Base-by-base conservation (phyloP, 2,888 invertebrate species). In the Bembecia ichneumoniformis region DNA sequence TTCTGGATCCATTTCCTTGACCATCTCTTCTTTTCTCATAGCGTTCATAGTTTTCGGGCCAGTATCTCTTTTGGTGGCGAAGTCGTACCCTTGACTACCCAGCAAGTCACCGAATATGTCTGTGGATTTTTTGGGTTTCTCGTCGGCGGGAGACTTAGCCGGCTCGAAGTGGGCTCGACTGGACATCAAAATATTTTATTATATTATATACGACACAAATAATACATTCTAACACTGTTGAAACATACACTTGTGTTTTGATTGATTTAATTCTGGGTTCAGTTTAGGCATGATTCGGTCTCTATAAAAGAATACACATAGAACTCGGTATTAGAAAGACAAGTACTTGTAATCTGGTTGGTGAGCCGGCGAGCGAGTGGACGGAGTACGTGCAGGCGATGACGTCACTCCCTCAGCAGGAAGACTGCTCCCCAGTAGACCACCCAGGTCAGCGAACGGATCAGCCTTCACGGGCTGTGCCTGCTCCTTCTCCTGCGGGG, bases 51-150 rank as follows among this genome's bases (percentile, higher is more conserved):
- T 96, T 59, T 91, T 90, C 0, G 97, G 96, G 1, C 93, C 94
- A 43, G 91, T 87, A 54, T 92, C 91, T 63, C 92, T 93, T 46
- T 92, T 91, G 4, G 90, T 83, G 45, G 90, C 91, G 77, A 96
- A 96, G 55, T 92, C 92, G 69, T 96, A 97, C 0, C 95, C 96
- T 70, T 96, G 96, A 59, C 93, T 94, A 11, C 97, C 97, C 9
- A 98, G 86, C 14, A 98, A 86, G 75, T 98, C 97, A 15, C 94
- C 96, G 80, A 98, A 98, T 20, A 96, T 93, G 70, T 97, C 95
- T 7, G 81, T 87, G 0, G 89, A 70, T 60, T 88, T 89, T 56
- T 82, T 80, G 0, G 74, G 69, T 58, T 78, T 87, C 0, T 87
- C 88, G 10, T 81, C 82, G 0, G 64, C 68, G 0, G 82, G 79